Conservation (phyloP, 2,113 vertebrate genomes). For the Malaclemys terrapin region DNA sequence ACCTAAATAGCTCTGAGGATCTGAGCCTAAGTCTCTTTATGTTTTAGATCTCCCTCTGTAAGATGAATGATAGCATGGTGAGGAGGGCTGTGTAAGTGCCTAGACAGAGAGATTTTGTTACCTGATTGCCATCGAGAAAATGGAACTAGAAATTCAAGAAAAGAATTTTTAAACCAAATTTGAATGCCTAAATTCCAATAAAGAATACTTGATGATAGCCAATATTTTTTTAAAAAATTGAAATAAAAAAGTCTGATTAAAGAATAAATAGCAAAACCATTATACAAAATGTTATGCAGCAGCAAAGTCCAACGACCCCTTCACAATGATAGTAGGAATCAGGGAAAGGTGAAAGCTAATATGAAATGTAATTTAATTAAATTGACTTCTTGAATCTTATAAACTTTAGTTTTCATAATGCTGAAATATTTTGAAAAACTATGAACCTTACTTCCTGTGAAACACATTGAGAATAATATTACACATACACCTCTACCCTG, state of each 20-base stretch:
- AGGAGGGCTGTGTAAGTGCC: fast-evolving
- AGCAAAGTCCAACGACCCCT: not conserved
- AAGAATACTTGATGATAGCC: not conserved
- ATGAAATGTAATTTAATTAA: slow-evolving; percentile 34
- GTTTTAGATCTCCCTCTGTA: not conserved
- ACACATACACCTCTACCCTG: not conserved
- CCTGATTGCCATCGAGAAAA: not conserved
- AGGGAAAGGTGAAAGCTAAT: not conserved
- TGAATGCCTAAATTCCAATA: not conserved
- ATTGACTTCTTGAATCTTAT: not conserved
- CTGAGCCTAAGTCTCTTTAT: not conserved
- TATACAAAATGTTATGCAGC: not conserved
- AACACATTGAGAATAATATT: not conserved
- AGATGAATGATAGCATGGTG: slow-evolving; percentile 8
- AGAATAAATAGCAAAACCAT: not conserved
- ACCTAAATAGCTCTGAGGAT: not conserved
- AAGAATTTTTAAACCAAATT: not conserved
- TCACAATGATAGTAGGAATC: not conserved
- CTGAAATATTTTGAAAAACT: not conserved
- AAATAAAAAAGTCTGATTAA: not conserved
- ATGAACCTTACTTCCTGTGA: not conserved
- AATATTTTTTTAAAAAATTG: not conserved
- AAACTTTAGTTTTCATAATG: slow-evolving; percentile 16
- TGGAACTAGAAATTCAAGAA: not conserved
- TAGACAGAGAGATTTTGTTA: not conserved